Base-by-base conservation (phyloP, 2,113 vertebrate species). In the Thinocorus orbignyianus region DNA sequence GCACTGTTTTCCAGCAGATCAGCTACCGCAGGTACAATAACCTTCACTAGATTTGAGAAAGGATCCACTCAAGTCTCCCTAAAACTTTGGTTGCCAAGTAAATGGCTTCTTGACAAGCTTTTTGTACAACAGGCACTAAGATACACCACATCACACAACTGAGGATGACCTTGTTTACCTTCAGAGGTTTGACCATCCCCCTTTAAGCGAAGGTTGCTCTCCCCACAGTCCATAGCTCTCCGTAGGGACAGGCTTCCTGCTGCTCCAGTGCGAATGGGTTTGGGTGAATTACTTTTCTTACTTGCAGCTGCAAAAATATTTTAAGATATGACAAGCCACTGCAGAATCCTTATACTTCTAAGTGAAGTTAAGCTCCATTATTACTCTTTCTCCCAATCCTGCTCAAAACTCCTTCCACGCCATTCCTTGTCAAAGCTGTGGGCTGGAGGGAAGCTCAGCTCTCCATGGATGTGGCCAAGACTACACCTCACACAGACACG, bases 241-340 rank as follows among this genome's bases (percentile, higher is more conserved):
- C 98, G 98, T 51, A 99, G 85, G 11, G 98, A 98, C 13, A 98
- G 92, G 24, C 98, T 98, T 5, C 98, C 98, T 7, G 98, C 90
- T 6, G 97, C 96, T 88, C 98, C 96, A 3, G 97, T 96, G 41
- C 98, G 97, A 35, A 98, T 74, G 72, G 98, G 96, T 64, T 99
- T 99, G 2, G 98, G 97, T 4, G 98, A 99, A 83, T 95, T 86
- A 55, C 97, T 98, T 81, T 99, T 99, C 98, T 99, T 99, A 89
- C 93, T 98, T 60, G 95, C 91, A 97, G 98, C 98, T 99, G 94
- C 78, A 97, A 96, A 91, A 55, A 92, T 6, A 94, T 66, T 79
- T 42, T 11, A 88, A 83, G 22, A 58, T 46, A 17, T 55, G 78
- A 83, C 11, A 90, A 31, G n/a, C n/a, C n/a, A n/a, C n/a, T n/a